phyloP scores from a whole-genome alignment of 2,113 vertebrate species.

The Epinephelus cyanopodus region DNA sequence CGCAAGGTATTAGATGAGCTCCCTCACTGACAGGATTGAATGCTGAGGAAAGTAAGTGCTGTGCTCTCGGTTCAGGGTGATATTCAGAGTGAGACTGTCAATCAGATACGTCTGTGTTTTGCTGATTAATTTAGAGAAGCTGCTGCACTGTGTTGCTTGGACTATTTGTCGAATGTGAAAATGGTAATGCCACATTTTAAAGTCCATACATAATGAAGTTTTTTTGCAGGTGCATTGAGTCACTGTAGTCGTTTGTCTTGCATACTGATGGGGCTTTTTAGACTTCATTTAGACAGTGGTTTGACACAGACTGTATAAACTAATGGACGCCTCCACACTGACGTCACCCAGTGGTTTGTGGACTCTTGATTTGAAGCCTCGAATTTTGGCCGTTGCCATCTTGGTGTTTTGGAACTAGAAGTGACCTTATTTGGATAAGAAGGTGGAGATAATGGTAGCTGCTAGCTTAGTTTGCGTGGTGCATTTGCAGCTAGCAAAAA shows the following conservation, averaged over 20 bases:
- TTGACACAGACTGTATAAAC: constrained; percentile 9
- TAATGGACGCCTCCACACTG: too few relatives aligned
- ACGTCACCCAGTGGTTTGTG: too few relatives aligned
- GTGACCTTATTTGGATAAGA: too few relatives aligned
- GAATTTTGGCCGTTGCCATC: too few relatives aligned
- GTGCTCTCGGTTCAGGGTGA: background rate
- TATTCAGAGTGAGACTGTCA: constrained; percentile 25
- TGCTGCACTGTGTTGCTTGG: constrained; percentile 1
- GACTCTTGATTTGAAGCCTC: too few relatives aligned
- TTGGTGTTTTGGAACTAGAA: too few relatives aligned
- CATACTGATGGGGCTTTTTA: constrained; percentile 18
- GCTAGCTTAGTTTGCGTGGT: too few relatives aligned
- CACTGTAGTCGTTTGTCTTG: background rate
- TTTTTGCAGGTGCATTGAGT: background rate
- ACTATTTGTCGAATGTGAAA: background rate
- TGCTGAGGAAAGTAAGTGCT: constrained; percentile 1
- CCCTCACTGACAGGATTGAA: constrained; percentile 34
- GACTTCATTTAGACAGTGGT: constrained; percentile 33
- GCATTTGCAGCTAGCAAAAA: too few relatives aligned
- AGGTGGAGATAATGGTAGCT: too few relatives aligned
- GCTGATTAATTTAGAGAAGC: constrained; percentile 19
- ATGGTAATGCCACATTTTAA: background rate
- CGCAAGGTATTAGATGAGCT: constrained; percentile 42
- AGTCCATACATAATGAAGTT: background rate
- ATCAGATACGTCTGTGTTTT: constrained; percentile 7